Base-by-base conservation (phyloP, 2,113 vertebrate species). In the Holacanthus passer region DNA sequence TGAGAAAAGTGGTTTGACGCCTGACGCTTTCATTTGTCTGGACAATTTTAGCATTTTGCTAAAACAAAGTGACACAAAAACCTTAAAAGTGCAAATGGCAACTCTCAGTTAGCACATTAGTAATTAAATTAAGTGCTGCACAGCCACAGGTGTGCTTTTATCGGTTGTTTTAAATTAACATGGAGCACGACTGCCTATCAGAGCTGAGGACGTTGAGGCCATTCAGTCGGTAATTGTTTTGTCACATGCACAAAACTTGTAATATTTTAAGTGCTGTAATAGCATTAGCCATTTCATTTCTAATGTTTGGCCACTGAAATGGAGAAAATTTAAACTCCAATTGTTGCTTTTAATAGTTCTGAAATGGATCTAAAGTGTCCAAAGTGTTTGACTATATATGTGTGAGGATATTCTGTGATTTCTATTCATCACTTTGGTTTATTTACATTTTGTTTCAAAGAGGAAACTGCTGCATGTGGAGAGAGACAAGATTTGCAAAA, bases 61-160 rank as follows among this genome's bases (percentile, higher is more conserved):
- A 32, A 77, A 74, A 73, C 35, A 45, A 29, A 70, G 37, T 41
- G 32, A 47, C 48, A 59, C 11, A 76, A 9, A 66, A 67, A 39
- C 59, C 27, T 48, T 62, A 52, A 64, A 14, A 45, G 39, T 60
- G 45, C 20, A 50, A 81, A 59, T 1, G 39, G 4, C 47, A 62
- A 1, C 53, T 52, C 76, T 75, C n/a, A 63, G n/a, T 59, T 0
- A 22, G 43, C 39, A 22, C 56, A 75, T 79, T 72, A 64, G 37
- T 71, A 53, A 68, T 48, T 17, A 43, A 47, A 50, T 0, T 5
- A 50, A 76, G 31, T 59, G 24, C 39, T 59, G n/a, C 16, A 29
- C 14, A 69, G n/a, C 71, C 58, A 75, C 27, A 71, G 73, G 64
- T 85, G 77, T 67, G 52, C 43, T 64, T 87, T 70, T 78, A 63